A percentile compares a stretch with the other conserved stretches of the same genome.
phyloP scores from a whole-genome alignment of 1,140 invertebrate genomes.

The Medauroidea extradentata region DNA sequence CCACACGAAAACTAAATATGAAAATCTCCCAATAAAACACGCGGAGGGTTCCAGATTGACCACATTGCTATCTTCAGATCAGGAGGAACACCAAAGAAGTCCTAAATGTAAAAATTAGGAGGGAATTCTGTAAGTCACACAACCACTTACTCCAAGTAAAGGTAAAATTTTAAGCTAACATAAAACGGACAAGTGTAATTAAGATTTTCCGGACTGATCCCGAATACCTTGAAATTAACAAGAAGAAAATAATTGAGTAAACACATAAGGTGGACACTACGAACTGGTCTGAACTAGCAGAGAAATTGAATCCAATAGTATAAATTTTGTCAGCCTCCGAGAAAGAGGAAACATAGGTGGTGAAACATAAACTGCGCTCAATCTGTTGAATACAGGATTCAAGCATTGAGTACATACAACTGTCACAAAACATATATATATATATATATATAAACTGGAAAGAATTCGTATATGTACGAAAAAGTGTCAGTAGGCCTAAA shows the following conservation, averaged over 20 bases:
- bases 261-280: neutral
- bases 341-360: neutral
- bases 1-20: constrained; percentile 2
- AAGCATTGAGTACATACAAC: neutral
- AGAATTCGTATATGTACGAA: neutral
- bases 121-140: neutral
- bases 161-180: neutral
- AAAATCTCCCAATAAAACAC: neutral
- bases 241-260: neutral
- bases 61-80: neutral
- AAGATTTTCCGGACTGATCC: neutral
- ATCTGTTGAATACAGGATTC: neutral
- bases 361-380: neutral
- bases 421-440: constrained; percentile 2
- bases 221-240: neutral
- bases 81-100: neutral
- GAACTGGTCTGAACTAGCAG: neutral
- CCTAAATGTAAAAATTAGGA: neutral
- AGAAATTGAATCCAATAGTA: neutral
- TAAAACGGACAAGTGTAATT: neutral
- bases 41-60: neutral
- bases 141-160: neutral
- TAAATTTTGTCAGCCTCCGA: neutral
- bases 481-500: neutral
- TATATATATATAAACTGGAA: neutral